These are phyloP conservation scores for Mormyrus proboscirostris DNA, from an alignment of 2,797 vertebrate species.

Conservation along the genomic window DNA sequence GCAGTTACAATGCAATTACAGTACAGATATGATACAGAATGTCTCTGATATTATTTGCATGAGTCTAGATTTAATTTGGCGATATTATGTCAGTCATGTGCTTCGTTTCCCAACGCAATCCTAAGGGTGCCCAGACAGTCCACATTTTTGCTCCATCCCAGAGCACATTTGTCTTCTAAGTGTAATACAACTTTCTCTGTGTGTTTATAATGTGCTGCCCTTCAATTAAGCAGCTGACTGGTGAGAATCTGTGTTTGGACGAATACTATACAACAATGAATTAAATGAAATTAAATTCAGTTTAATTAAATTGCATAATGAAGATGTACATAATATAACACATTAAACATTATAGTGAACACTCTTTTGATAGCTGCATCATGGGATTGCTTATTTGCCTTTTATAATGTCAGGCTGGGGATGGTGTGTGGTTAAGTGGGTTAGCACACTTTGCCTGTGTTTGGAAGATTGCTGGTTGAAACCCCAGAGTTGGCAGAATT, in stretches of 20 bases:
- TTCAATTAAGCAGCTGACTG: not conserved
- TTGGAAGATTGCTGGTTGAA: not conserved
- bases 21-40: not conserved
- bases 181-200: not conserved
- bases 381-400: not conserved
- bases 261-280: not conserved
- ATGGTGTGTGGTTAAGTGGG: not conserved
- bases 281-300: not conserved
- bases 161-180: not conserved
- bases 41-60: not conserved
- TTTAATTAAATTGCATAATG: not conserved
- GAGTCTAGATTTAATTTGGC: not conserved
- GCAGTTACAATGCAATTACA: not conserved
- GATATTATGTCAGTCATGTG: not conserved
- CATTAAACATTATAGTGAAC: not conserved
- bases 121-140: not conserved
- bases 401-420: not conserved
- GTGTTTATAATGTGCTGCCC: not conserved
- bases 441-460: not conserved
- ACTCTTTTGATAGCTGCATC: not conserved
- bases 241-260: not conserved
- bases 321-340: not conserved
- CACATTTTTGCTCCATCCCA: not conserved
- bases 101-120: not conserved
- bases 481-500: not conserved